phyloP scores from a whole-genome alignment of 2,888 invertebrate species.

The Chorisops tibialis region DNA sequence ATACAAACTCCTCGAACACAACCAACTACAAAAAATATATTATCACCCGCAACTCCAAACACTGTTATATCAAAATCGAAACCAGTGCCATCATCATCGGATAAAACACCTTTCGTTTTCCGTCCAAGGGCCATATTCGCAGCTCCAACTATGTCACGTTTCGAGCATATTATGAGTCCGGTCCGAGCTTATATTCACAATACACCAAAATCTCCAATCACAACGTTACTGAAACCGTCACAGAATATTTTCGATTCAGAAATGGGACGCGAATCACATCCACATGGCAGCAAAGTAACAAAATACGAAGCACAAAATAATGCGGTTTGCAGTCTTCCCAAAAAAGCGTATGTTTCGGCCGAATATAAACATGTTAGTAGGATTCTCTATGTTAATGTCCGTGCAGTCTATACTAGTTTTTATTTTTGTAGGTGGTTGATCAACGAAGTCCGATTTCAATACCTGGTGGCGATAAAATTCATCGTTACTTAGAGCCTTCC shows the following conservation, averaged over 20 bases:
- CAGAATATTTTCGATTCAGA: conserved; percentile 31
- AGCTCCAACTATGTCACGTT: conserved; percentile 34
- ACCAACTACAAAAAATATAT: background rate
- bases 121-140: background rate
- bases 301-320: background rate
- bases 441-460: conserved; percentile 46
- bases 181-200: conserved; percentile 52
- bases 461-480: conserved; percentile 47
- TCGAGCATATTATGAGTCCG: conserved; percentile 50
- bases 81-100: conserved; percentile 17
- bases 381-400: background rate
- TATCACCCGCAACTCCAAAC: conserved; percentile 30
- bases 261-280: conserved; percentile 38
- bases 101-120: background rate
- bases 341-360: conserved; percentile 48
- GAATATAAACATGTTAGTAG: conserved; percentile 45
- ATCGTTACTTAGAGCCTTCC: conserved; percentile 44
- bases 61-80: conserved; percentile 32
- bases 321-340: conserved; percentile 39
- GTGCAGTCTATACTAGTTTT: background rate
- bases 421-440: conserved; percentile 43
- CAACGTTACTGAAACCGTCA: conserved; percentile 42
- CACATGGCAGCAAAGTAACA: background rate
- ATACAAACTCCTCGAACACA: conserved; percentile 25
- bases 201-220: conserved; percentile 47